Evolutionary conservation across 2,888 invertebrate genomes (phyloP).

Genomic region (Ferdinandea cuprea): DNA sequence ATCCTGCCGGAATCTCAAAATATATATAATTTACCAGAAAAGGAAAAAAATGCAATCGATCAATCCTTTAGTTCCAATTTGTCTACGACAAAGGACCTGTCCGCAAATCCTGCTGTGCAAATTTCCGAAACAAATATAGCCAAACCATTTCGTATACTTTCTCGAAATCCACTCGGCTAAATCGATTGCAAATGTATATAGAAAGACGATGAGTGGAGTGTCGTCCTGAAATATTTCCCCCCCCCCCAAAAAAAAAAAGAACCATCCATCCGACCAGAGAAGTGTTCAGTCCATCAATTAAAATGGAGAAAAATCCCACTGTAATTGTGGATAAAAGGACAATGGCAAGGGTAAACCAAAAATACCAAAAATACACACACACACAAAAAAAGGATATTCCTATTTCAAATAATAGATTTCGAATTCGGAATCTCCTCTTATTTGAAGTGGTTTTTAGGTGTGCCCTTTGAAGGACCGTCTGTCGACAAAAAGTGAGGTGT

Average conservation of each 20-base stretch:
- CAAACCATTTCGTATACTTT: conserved; percentile 7
- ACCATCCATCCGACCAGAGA: not conserved
- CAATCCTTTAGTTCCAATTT: conserved; percentile 60
- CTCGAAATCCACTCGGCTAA: conserved; percentile 30
- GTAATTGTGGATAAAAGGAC: conserved; percentile 62
- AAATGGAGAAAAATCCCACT: conserved; percentile 33
- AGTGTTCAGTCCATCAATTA: conserved; percentile 53
- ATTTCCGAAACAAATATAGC: conserved; percentile 21
- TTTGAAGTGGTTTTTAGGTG: conserved; percentile 58
- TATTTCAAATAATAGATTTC: conserved; percentile 64
- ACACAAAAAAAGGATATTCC: conserved; percentile 32
- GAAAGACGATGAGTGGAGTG: conserved; percentile 11
- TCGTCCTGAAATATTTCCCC: conserved; percentile 13
- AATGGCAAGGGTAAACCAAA: not conserved
- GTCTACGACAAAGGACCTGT: conserved; percentile 49
- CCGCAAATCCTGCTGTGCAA: conserved; percentile 3
- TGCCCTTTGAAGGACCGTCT: conserved; percentile 14
- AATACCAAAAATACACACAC: not conserved
- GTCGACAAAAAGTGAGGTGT: conserved; percentile 43
- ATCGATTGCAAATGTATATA: conserved; percentile 39
- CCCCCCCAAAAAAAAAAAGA: no score
- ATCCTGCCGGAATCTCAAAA: conserved; percentile 36
- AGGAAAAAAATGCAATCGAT: no score
- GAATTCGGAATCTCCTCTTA: conserved; percentile 58
- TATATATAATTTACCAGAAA: conserved; percentile 45